These are phyloP conservation scores for Silurus asotus DNA, from an alignment of 2,113 vertebrate species.

Conservation along the genomic window DNA sequence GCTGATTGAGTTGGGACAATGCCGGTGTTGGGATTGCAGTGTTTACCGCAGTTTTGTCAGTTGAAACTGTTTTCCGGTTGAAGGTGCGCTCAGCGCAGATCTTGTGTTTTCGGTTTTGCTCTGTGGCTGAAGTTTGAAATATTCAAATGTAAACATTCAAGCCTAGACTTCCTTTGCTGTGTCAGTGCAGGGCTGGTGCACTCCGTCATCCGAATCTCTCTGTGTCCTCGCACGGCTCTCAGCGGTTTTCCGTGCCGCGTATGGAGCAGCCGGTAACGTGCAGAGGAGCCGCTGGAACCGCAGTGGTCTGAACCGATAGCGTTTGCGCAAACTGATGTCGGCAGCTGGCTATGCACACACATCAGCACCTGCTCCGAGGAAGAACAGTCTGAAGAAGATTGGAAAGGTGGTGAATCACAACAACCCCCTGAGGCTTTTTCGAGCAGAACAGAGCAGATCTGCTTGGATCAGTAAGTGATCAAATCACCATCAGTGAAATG, in stretches of 20 bases:
- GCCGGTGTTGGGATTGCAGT: background rate
- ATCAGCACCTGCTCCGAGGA: conserved; percentile 13
- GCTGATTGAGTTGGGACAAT: background rate
- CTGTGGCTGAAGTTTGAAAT: conserved; percentile 43
- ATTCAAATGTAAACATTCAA: conserved; percentile 57
- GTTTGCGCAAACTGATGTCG: conserved; percentile 37
- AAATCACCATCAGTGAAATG: conserved; percentile 20
- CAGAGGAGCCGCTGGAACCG: background rate
- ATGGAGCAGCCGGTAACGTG: conserved; percentile 13
- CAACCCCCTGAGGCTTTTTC: background rate
- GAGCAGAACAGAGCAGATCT: background rate
- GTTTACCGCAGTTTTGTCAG: conserved; percentile 48
- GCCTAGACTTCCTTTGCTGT: conserved; percentile 49
- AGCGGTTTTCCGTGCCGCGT: background rate
- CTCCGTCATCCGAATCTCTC: conserved; percentile 17
- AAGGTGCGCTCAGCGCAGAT: conserved; percentile 11
- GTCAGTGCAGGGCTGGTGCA: conserved; percentile 23
- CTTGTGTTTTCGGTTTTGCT: conserved; percentile 50
- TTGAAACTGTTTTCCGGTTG: conserved; percentile 56
- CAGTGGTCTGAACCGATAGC: background rate
- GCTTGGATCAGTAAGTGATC: conserved; percentile 41
- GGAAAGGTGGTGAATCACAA: conserved; percentile 1
- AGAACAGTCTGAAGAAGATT: conserved; percentile 24
- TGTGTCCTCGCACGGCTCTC: conserved; percentile 31
- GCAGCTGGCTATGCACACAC: conserved; percentile 3